phyloP scores from a whole-genome alignment of 2,113 vertebrate species.

The Hippocampus zosterae region DNA sequence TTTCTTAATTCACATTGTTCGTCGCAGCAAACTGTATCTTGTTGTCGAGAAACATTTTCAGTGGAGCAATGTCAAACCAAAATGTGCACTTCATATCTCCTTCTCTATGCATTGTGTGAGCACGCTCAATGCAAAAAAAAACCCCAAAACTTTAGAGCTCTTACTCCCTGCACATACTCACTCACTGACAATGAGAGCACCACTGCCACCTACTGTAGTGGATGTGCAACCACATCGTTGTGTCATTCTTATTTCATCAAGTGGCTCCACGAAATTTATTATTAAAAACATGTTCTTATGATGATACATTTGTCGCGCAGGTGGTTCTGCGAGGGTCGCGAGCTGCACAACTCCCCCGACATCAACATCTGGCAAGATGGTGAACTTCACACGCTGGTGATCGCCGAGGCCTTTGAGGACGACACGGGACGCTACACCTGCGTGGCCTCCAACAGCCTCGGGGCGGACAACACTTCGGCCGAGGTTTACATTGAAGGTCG shows the following conservation, averaged over 20 bases:
- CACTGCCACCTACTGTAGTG: too few relatives aligned
- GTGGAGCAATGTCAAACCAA: too few relatives aligned
- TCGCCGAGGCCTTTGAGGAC: conserved; percentile 96
- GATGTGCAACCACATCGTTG: too few relatives aligned
- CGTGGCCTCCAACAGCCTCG: conserved; percentile 86
- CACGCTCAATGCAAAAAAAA: too few relatives aligned
- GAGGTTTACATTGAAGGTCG: conserved; percentile 98
- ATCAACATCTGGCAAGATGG: conserved; percentile 85
- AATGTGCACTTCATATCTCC: neutral
- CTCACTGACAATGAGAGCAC: too few relatives aligned
- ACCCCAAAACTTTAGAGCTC: too few relatives aligned
- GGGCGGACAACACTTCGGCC: conserved; percentile 90
- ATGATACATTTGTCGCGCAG: conserved; percentile 58
- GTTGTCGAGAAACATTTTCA: too few relatives aligned
- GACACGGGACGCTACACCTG: conserved; percentile 97
- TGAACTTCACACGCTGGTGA: conserved; percentile 85
- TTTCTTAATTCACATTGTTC: too few relatives aligned
- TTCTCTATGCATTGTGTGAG: neutral
- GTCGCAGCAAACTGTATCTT: too few relatives aligned
- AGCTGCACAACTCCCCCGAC: conserved; percentile 87
- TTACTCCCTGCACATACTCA: too few relatives aligned
- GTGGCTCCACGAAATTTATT: too few relatives aligned
- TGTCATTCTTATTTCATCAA: too few relatives aligned
- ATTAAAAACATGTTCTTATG: neutral
- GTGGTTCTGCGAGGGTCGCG: conserved; percentile 98